These are phyloP conservation scores for Lepus europaeus DNA, from an alignment of 2,113 vertebrate genomes.

Conservation along the genomic window DNA sequence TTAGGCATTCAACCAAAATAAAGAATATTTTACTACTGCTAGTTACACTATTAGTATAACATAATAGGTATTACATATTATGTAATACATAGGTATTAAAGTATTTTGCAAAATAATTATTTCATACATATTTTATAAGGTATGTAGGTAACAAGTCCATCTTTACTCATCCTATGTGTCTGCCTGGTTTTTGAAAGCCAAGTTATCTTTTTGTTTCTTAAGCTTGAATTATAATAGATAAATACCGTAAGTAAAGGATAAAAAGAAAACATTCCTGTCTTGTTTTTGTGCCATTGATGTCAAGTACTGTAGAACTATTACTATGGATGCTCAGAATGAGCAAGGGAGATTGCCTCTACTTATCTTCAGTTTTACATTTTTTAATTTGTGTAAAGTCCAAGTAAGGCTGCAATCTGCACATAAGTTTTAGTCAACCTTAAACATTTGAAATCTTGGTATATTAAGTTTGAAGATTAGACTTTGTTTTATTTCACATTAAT, in stretches of 20 bases:
- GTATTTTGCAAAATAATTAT: not conserved
- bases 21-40: conserved; percentile 1
- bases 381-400: conserved; percentile 5
- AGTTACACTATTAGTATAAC: not conserved
- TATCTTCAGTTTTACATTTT: conserved; percentile 21
- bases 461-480: not conserved
- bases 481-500: conserved; percentile 2
- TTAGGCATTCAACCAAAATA: not conserved
- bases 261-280: not conserved
- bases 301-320: not conserved
- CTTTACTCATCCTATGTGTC: not conserved
- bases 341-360: not conserved
- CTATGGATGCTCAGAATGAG: not conserved
- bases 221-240: not conserved
- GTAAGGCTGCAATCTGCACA: not conserved
- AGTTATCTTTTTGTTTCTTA: not conserved
- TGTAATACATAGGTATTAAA: not conserved
- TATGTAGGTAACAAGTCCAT: not conserved
- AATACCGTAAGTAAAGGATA: conserved; percentile 53
- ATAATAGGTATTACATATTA: too few relatives aligned
- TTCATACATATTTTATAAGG: not conserved
- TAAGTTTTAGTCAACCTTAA: conserved; percentile 26
- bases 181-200: not conserved
- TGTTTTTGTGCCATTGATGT: not conserved
- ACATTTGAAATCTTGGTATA: not conserved